Evolutionary conservation across 2,888 invertebrate genomes (phyloP), one percentile per base, ranked within the genome.

Genomic region (Mimas tiliae): DNA sequence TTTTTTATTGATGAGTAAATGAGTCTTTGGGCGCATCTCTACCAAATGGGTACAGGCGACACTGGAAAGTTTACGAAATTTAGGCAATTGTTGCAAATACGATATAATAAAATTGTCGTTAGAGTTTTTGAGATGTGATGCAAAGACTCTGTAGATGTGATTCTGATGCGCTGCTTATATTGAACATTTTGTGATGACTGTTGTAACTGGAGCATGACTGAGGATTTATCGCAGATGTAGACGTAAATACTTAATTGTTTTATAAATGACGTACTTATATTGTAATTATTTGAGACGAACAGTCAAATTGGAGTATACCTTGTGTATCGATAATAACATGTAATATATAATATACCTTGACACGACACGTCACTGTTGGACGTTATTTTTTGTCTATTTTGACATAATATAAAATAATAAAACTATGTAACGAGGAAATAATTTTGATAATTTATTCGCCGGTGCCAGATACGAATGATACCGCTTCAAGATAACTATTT

Each of bases 381-480:
- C 58, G 16, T 58, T 42, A 58, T 58, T 58, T 55, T 42, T 58
- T 58, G 38, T 42, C 58, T 58, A 19, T 19, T 58, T 58, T 21
- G 38, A 58, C 58, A 6, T 16, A 58, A 19, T 9, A 38, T 42
- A 42, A 42, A 55, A 19, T 16, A 58, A 11, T 58, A 19, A 55
- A 38, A 58, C 34, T 55, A 34, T 55, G n/a, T 55, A 33, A 38
- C 6, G 19, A 42, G 38, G 38, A 42, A 58, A 19, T 58, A 42
- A 58, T 58, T 58, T 58, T 58, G 38, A 42, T 58, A 58, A 58
- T 42, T 58, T 38, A 58, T 58, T 58, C 38, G 19, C 68, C 69
- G 69, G 72, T 74, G 75, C 77, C 78, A 76, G 76, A 72, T 62
- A 63, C 71, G 67, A 70, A 42, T 19, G 38, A 55, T 58, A 38